phyloP scores from a whole-genome alignment of 1,140 invertebrate genomes.

The Euwallacea similis region DNA sequence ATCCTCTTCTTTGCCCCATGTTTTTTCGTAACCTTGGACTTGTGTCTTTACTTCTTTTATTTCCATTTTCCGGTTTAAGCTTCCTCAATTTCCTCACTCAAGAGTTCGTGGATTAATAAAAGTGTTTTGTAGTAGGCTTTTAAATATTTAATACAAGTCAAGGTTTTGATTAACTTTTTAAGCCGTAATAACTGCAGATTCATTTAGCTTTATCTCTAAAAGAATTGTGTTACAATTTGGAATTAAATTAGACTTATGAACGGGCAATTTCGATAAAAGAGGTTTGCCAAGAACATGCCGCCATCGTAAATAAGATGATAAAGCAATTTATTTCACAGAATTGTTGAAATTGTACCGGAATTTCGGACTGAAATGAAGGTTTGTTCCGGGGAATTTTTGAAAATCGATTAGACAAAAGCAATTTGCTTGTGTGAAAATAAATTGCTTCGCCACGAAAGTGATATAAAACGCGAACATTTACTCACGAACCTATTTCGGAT shows the following conservation, averaged over 20 bases:
- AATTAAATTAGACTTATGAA: conserved; percentile 25
- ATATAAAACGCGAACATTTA: conserved; percentile 6
- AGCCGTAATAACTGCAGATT: too few relatives aligned
- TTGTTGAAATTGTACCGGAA: conserved; percentile 18
- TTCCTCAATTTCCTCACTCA: too few relatives aligned
- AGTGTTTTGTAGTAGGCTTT: too few relatives aligned
- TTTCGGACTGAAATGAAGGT: conserved; percentile 7
- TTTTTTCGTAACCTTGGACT: too few relatives aligned
- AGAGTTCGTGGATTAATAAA: too few relatives aligned
- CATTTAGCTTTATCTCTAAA: too few relatives aligned
- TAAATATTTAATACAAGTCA: too few relatives aligned
- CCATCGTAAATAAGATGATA: conserved; percentile 22
- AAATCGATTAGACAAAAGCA: conserved; percentile 14
- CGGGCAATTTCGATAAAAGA: conserved; percentile 12
- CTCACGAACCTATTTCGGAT: background rate
- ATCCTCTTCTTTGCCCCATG: too few relatives aligned
- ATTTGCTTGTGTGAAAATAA: conserved; percentile 10
- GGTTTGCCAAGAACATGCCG: conserved; percentile 17
- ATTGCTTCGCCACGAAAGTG: conserved; percentile 2
- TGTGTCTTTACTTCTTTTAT: too few relatives aligned
- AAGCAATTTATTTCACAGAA: conserved; percentile 22
- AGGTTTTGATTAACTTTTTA: too few relatives aligned
- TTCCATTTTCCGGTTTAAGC: too few relatives aligned
- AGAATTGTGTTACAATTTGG: background rate
- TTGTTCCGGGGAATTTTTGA: conserved; percentile 5